A percentile compares a stretch with the other conserved stretches of the same genome.
phyloP scores from a whole-genome alignment of 37 sponge, comb jelly and placozoan genomes.

The Agelas oroides region DNA sequence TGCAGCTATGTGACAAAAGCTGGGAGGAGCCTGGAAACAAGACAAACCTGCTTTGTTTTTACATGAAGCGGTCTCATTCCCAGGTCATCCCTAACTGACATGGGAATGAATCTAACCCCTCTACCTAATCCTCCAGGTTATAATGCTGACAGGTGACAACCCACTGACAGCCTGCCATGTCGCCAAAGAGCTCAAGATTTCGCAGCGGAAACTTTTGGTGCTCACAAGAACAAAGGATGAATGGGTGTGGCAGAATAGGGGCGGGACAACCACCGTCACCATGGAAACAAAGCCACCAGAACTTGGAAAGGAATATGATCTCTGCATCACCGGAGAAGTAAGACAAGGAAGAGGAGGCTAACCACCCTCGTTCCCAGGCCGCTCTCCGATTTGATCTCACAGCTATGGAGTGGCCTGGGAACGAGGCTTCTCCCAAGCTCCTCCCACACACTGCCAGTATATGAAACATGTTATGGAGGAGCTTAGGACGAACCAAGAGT shows the following conservation, averaged over 20 bases:
- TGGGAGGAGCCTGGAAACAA: too few relatives aligned
- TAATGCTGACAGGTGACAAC: constrained; percentile 98
- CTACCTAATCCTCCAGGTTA: constrained; percentile 64
- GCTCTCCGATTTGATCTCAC: too few relatives aligned
- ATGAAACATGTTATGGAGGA: too few relatives aligned
- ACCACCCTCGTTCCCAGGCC: too few relatives aligned
- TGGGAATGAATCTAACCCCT: too few relatives aligned
- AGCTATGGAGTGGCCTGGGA: too few relatives aligned
- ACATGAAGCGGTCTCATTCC: too few relatives aligned
- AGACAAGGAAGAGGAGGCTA: too few relatives aligned
- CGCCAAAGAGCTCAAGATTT: constrained; percentile 89
- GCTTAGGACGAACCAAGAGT: too few relatives aligned
- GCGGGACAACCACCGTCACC: constrained; percentile 29
- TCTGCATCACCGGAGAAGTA: constrained; percentile 98
- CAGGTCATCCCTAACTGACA: too few relatives aligned
- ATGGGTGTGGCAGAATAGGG: constrained; percentile 84
- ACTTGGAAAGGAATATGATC: constrained; percentile 63
- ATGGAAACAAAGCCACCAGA: constrained; percentile 33
- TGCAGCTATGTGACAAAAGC: too few relatives aligned
- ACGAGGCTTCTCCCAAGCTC: neutral
- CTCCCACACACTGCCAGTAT: neutral
- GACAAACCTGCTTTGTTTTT: too few relatives aligned
- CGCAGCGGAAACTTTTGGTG: constrained; percentile 53
- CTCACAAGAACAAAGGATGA: constrained; percentile 43
- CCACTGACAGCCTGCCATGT: constrained; percentile 98